phyloP scores from a whole-genome alignment of 2,113 vertebrate genomes.

The Podiceps cristatus region DNA sequence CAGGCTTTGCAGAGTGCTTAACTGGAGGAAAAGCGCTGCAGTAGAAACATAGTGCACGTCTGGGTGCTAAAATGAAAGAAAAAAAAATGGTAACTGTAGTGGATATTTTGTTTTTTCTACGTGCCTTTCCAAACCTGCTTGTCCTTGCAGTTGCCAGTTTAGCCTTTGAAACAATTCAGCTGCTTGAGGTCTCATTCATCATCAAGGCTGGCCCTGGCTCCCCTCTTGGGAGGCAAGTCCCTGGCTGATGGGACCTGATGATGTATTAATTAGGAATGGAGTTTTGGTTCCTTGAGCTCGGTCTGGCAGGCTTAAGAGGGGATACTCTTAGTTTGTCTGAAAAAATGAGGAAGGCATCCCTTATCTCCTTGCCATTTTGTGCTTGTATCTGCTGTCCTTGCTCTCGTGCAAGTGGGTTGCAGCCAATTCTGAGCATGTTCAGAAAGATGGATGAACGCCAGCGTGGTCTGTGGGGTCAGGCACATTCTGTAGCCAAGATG shows the following conservation, averaged over 20 bases:
- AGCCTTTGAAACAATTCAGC: conserved; percentile 24
- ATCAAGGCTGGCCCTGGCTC: neutral
- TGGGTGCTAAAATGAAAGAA: neutral
- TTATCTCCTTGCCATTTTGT: neutral
- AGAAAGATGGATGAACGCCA: neutral
- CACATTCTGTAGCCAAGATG: neutral
- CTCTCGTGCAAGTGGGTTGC: neutral
- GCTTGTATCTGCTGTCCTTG: neutral
- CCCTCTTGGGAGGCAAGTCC: neutral
- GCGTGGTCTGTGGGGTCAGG: neutral
- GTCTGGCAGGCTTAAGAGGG: neutral
- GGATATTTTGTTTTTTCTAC: neutral
- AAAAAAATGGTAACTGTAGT: neutral
- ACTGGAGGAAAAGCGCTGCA: neutral
- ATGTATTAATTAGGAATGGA: conserved; percentile 44
- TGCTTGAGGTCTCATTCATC: conserved; percentile 24
- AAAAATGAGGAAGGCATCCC: neutral
- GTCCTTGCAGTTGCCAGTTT: neutral
- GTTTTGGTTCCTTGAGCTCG: neutral
- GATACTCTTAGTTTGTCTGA: neutral
- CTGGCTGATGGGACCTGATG: neutral
- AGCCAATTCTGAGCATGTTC: neutral
- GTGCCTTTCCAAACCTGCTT: neutral
- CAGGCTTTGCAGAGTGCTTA: neutral
- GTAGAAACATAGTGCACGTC: neutral